Evolutionary conservation across 2,888 invertebrate species (phyloP), one percentile per base, ranked within the genome.

Genomic region (Athalia circularis): DNA sequence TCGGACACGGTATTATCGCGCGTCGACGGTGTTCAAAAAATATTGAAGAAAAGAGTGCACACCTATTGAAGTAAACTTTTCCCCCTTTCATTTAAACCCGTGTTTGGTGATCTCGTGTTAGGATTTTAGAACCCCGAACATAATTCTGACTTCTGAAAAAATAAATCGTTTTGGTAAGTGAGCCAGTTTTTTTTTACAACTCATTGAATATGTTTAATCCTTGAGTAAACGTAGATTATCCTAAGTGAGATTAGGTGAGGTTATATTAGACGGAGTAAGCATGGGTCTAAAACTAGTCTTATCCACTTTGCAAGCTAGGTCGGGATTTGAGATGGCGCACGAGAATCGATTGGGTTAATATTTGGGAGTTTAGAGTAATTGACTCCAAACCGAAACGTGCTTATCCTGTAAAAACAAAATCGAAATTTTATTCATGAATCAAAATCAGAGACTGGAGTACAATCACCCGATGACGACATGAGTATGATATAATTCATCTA

Each of bases 271-370:
- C 15, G 57, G 57, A 57, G 57, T 72, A 7, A 59, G 70, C 45
- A 59, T 29, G 45, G 15, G 59, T 72, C 9, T 9, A 9, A 72
- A 72, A 45, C 47, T n/a, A 68, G 68, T 57, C 15, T 72, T 72
- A 70, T 70, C 70, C 70, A 70, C 59, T 70, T 59, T 70, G 57
- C 6, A 9, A 9, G n/a, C 54, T 29, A 29, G 54, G 9, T 57
- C 15, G 43, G 70, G 57, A 11, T 45, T 54, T 59, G n/a, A 45
- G 45, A 45, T 70, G 45, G n/a, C 15, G 11, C 59, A 59, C 72
- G 57, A 13, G 72, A 59, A 47, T 59, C n/a, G 13, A 47, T 45
- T 57, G 11, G 72, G 52, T 52, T 72, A 47, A 72, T 48, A 59
- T 72, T 72, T 47, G 13, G 7, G 15, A 57, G 59, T 59, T 52